phyloP scores from a whole-genome alignment of 1,140 invertebrate species.

The Drosophila tristis region DNA sequence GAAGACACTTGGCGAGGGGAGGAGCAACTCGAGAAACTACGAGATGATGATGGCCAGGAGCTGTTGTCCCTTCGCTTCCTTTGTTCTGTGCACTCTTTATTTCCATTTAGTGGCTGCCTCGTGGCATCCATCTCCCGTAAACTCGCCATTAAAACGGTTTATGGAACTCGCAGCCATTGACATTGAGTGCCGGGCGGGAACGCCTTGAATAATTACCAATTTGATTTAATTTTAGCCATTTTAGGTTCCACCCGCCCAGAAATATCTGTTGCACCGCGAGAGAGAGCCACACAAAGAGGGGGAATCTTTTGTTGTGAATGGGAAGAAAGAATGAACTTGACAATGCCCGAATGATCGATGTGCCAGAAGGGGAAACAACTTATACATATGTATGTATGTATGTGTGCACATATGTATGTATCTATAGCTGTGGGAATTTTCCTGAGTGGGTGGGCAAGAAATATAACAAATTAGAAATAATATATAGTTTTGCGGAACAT shows the following conservation, averaged over 20 bases:
- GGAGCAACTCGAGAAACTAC: constrained; percentile 1
- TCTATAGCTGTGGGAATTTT: constrained; percentile 4
- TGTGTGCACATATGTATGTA: too few species aligned
- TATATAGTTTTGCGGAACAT: not conserved
- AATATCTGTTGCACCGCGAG: too few species aligned
- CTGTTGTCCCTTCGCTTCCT: not conserved
- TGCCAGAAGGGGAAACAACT: not conserved
- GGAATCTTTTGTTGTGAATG: constrained; percentile 43
- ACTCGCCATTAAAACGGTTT: constrained; percentile 24
- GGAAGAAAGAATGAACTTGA: constrained; percentile 42
- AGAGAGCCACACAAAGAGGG: not conserved
- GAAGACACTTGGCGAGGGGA: not conserved
- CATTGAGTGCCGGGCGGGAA: constrained; percentile 39
- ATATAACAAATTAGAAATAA: not conserved
- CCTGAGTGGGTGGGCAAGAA: constrained; percentile 7
- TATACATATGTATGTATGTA: not conserved
- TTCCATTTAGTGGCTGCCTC: constrained; percentile 1
- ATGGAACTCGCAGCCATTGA: constrained; percentile 44
- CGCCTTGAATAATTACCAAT: constrained; percentile 52
- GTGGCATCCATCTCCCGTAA: not conserved
- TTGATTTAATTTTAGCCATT: constrained; percentile 61
- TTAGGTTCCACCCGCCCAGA: not conserved
- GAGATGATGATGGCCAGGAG: constrained; percentile 20
- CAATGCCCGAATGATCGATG: constrained; percentile 46
- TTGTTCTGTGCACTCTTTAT: not conserved